A percentile compares a stretch with the other conserved stretches of the same genome.
phyloP scores from a whole-genome alignment of 2,113 vertebrate genomes.

The Sula dactylatra region DNA sequence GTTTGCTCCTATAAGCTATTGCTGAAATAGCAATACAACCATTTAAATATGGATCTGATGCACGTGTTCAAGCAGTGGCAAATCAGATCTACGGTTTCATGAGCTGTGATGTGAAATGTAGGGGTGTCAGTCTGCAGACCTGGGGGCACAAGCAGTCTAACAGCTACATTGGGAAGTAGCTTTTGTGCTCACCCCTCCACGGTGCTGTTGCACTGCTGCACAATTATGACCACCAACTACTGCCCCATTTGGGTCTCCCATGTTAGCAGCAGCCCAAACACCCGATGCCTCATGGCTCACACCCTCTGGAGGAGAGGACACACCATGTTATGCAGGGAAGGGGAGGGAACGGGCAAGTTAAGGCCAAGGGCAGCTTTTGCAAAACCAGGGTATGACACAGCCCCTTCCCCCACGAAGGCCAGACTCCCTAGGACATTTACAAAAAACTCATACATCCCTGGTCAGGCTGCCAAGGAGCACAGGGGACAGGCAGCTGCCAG shows the following conservation, averaged over 20 bases:
- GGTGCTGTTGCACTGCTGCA: not conserved
- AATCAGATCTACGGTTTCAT: rapidly evolving
- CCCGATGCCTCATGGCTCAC: not conserved
- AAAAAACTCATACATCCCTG: not conserved
- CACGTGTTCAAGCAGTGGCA: not conserved
- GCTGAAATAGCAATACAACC: not conserved
- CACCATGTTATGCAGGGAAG: rapidly evolving
- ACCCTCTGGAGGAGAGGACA: not conserved
- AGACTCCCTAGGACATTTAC: not conserved
- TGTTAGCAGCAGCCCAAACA: not conserved
- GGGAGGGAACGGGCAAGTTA: not conserved
- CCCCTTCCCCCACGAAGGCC: not conserved
- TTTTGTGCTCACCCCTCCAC: not conserved
- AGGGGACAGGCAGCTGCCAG: not conserved
- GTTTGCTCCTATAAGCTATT: not conserved
- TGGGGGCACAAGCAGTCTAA: not conserved
- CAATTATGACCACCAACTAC: not conserved
- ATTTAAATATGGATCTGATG: not conserved
- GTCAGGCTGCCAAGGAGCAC: not conserved
- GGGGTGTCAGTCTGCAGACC: not conserved
- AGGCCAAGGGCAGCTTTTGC: not conserved
- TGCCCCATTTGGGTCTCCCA: not conserved
- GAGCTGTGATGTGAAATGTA: not conserved
- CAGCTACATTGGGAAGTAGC: rapidly evolving
- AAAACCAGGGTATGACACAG: not conserved